Evolutionary conservation across 2,888 invertebrate species (phyloP), one percentile per base, ranked within the genome.

Genomic region (Andrena minutula): DNA sequence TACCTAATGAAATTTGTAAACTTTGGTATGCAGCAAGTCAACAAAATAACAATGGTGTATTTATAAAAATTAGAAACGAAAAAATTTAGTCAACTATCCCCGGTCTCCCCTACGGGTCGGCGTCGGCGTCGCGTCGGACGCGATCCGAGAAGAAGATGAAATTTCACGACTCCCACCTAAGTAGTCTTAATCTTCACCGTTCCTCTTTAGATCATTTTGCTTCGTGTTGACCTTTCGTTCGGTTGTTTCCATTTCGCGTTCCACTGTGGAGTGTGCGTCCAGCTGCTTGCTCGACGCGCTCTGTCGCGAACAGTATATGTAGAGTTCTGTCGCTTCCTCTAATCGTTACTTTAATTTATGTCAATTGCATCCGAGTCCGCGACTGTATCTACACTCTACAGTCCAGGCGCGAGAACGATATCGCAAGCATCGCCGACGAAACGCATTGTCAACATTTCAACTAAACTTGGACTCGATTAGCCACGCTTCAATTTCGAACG

Each of bases 271-370:
- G 35, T 8, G 53, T 69, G 89, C 91, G 91, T 91, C 89, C 92
- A 92, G 91, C 91, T 92, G 92, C 92, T 91, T 92, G 86, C 87
- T 73, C 85, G 64, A 56, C 64, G 23, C 63, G n/a, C 12, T 32
- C 8, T 47, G 32, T 41, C 64, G 71, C 32, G 70, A 12, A 72
- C 64, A 51, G 58, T 30, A 58, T 7, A 41, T 12, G 16, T 16
- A 20, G 32, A 49, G 20, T 72, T 68, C 87, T 85, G 79, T 74
- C 68, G 74, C 65, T 74, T 75, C 83, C 87, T 80, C 86, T 91
- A 92, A 92, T 92, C 91, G 90, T 89, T 87, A 78, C 85, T 91
- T 91, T 92, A 91, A 92, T 92, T 92, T 88, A 83, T 87, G 87
- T 90, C 91, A 92, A 92, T 92, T 92, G 90, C 86, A 85, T 84